Percentiles rank a stretch among this genome's conserved stretches.
phyloP scores from a whole-genome alignment of 2,797 vertebrate species.

The Crenichthys baileyi region DNA sequence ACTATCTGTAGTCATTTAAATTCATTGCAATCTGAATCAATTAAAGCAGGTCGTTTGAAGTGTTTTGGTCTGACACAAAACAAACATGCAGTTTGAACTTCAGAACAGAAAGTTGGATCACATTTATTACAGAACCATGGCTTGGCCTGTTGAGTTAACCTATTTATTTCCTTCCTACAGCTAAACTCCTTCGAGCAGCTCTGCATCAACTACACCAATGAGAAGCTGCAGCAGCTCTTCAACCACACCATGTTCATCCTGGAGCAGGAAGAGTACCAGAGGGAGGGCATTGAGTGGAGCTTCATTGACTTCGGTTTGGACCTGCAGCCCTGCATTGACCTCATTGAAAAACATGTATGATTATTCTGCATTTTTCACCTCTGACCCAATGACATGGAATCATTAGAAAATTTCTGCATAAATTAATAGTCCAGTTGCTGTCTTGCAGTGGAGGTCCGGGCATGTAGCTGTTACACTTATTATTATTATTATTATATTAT shows the following conservation, averaged over 20 bases:
- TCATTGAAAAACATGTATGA: constrained; percentile 91
- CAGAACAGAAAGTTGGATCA: not conserved
- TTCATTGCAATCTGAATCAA: not conserved
- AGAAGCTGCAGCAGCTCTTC: constrained; percentile 99
- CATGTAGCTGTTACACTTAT: not conserved
- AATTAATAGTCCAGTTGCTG: not conserved
- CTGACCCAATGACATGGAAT: not conserved
- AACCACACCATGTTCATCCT: constrained; percentile 99
- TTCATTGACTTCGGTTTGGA: constrained; percentile 98
- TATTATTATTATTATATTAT: not conserved
- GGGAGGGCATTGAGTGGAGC: constrained; percentile 99
- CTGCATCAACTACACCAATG: constrained; percentile 98
- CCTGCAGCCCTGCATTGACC: constrained; percentile 97
- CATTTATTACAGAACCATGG: no score
- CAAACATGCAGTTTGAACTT: not conserved
- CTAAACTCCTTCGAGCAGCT: constrained; percentile 98
- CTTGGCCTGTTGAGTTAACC: not conserved
- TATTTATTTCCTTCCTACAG: constrained; percentile 65
- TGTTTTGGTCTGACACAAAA: not conserved
- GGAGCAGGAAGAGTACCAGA: constrained; percentile 98
- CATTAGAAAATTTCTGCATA: not conserved
- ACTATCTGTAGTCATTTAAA: not conserved
- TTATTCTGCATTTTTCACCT: not conserved
- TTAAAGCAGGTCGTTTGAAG: not conserved
- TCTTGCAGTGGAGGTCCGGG: not conserved